These are phyloP conservation scores for Suncus etruscus DNA, from an alignment of 2,113 vertebrate genomes.

Conservation along the genomic window DNA sequence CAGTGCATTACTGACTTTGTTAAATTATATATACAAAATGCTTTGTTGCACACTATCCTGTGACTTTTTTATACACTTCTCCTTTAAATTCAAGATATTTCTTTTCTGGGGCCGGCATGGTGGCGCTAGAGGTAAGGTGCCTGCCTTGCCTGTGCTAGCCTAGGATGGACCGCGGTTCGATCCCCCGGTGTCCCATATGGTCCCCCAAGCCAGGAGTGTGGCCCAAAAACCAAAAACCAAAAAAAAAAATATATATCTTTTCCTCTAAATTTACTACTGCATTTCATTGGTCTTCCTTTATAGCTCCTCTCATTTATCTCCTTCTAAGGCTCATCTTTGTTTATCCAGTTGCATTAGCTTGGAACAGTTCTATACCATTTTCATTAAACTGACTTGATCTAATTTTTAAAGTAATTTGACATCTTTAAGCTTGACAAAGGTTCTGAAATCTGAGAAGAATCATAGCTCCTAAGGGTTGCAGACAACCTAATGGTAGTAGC, in stretches of 20 bases:
- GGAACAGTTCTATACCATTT: neutral
- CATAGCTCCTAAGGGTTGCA: neutral
- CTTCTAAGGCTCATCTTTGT: conserved; percentile 27
- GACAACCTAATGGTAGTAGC: neutral
- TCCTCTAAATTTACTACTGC: conserved; percentile 7
- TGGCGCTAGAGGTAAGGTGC: too few relatives aligned
- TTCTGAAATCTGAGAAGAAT: conserved; percentile 36
- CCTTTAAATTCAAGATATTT: conserved; percentile 38
- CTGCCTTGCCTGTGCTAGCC: too few relatives aligned
- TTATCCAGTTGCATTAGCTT: conserved; percentile 32
- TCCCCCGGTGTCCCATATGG: too few relatives aligned
- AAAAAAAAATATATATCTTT: too few relatives aligned
- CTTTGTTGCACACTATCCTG: neutral
- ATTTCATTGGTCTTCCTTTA: conserved; percentile 31
- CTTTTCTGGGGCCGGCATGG: too few relatives aligned
- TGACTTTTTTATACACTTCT: neutral
- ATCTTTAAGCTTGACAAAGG: conserved; percentile 20
- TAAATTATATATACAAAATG: conserved; percentile 38
- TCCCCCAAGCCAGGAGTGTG: too few relatives aligned
- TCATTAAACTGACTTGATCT: conserved; percentile 38
- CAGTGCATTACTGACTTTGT: conserved; percentile 41
- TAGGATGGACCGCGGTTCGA: too few relatives aligned
- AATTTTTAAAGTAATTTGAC: neutral
- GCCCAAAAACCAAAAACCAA: too few relatives aligned
- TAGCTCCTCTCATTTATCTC: neutral